Evolutionary conservation across 2,797 vertebrate genomes (phyloP), one percentile per base, ranked within the genome.

Genomic region (Eulemur mongoz): DNA sequence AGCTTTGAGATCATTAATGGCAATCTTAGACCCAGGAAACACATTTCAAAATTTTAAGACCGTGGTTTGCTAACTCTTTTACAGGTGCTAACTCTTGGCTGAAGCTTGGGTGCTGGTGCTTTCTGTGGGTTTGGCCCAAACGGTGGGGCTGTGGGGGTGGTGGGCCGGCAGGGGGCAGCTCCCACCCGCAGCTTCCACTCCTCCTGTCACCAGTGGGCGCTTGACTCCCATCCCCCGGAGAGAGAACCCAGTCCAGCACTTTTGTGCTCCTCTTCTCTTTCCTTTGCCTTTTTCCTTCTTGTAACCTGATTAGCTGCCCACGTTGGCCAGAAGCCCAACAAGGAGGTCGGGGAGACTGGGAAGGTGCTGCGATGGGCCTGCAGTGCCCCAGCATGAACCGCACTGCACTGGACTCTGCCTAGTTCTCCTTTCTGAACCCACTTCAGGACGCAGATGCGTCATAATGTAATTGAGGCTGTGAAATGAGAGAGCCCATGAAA

Each of bases 1-100:
- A 81, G 30, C 14, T 92, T 94, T 82, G 86, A 20, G 94, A 82
- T 9, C 18, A 85, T 88, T 88, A 79, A 43, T 81, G 57, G 75
- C 20, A 72, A 17, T 85, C 43, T 96, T 93, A 83, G 93, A 50
- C 30, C 12, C 54, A 35, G 10, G 45, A 83, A 69, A 48, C 25
- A 48, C 61, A 85, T 82, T 86, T 94, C 27, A 65, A 54, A 72
- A 50, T 88, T 76, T 94, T 32, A 80, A 10, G 57, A 12, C 25
- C 27, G 38, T 59, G 50, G 17, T 67, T 95, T 54, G 6, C 18
- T 57, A 11, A 57, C 54, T 57, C 54, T 57, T 12, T 91, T 69
- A 18, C 1, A 90, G 79, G 57, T 1, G 1, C 78, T 70, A 45
- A 45, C 27, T 81, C 30, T 89, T 78, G 17, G 25, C 57, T 45